Percentiles rank a stretch among this genome's conserved stretches.
Conservation (phyloP, 2,888 invertebrate genomes). For the Acrobasis repandana region DNA sequence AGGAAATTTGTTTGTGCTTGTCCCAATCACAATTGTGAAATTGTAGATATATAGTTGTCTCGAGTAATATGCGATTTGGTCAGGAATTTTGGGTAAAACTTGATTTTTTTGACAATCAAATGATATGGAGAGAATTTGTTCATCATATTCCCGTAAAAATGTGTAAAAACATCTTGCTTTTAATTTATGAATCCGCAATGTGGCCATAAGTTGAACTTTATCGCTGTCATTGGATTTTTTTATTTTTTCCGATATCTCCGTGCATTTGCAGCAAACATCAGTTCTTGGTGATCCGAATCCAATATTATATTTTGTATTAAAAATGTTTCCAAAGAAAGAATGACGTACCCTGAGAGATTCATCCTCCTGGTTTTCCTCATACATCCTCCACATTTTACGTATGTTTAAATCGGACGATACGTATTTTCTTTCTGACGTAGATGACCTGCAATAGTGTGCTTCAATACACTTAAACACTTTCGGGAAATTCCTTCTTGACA, state of each 20-base stretch:
- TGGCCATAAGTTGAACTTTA: constrained; percentile 27
- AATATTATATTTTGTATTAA: constrained; percentile 17
- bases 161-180: constrained; percentile 32
- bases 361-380: no score
- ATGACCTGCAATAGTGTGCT: no score
- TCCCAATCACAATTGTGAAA: constrained; percentile 29
- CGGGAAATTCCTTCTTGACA: no score
- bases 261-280: constrained; percentile 21
- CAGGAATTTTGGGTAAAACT: constrained; percentile 29
- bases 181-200: constrained; percentile 32
- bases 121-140: constrained; percentile 27
- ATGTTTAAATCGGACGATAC: no score
- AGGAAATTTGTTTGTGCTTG: constrained; percentile 27
- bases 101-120: constrained; percentile 32
- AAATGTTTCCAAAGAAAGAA: constrained; percentile 10
- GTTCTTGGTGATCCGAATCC: constrained; percentile 14
- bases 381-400: no score
- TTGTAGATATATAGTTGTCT: constrained; percentile 28
- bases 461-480: no score
- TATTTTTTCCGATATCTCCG: constrained; percentile 28
- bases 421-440: no score
- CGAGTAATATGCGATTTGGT: constrained; percentile 27
- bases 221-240: constrained; percentile 27
- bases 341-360: no score
- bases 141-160: constrained; percentile 27